phyloP scores from a whole-genome alignment of 2,888 invertebrate species.

The Lamellibrachia satsuma region DNA sequence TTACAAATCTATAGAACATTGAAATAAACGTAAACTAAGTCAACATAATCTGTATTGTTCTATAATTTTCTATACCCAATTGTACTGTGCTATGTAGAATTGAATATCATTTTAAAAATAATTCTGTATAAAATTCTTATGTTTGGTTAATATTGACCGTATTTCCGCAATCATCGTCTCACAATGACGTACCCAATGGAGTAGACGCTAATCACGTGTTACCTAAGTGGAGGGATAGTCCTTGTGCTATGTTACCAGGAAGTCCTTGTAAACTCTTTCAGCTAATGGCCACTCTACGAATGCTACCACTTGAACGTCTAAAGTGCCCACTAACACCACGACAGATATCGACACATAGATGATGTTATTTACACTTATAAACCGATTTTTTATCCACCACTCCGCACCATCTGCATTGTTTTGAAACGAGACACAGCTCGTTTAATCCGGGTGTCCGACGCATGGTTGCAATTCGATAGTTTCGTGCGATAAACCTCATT shows the following conservation, averaged over 20 bases:
- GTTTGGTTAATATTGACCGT: too few relatives aligned
- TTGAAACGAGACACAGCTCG: background rate
- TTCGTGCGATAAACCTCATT: background rate
- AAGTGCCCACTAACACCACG: background rate
- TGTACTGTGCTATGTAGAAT: too few relatives aligned
- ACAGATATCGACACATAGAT: background rate
- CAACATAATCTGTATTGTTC: too few relatives aligned
- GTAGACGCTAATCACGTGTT: background rate
- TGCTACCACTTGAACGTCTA: background rate
- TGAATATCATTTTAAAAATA: too few relatives aligned
- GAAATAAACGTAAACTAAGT: too few relatives aligned
- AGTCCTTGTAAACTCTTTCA: background rate
- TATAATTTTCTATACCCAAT: too few relatives aligned
- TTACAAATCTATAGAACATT: too few relatives aligned
- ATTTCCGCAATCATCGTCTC: too few relatives aligned
- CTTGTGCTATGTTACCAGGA: background rate
- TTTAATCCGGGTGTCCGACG: background rate
- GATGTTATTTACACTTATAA: background rate
- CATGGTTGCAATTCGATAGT: background rate
- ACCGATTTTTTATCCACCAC: background rate
- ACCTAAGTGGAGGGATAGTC: background rate
- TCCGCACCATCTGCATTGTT: background rate
- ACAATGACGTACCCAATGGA: too few relatives aligned
- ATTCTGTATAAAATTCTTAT: too few relatives aligned
- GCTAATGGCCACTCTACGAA: background rate